Evolutionary conservation across 2,113 vertebrate species (phyloP), one percentile per base, ranked within the genome.

Genomic region (Platysteira castanea): DNA sequence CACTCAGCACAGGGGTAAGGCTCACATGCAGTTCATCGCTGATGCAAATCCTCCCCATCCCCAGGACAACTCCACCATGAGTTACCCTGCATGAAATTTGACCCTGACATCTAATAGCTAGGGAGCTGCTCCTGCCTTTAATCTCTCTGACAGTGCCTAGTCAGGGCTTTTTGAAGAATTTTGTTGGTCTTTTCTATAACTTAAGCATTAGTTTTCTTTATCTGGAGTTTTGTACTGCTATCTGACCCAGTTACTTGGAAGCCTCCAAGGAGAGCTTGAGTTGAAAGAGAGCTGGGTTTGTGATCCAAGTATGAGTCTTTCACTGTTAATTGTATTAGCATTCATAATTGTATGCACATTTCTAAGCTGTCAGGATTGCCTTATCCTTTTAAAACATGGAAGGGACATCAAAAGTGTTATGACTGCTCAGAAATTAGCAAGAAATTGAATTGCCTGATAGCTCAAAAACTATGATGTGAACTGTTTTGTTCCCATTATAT

Each of bases 211-310:
- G 15, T 39, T 73, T 93, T 81, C 49, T 92, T 91, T 85, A 54
- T 87, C 77, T 85, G 91, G 54, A 92, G n/a, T 73, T 92, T 56
- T 60, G 44, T 92, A 46, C 52, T 76, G 26, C 49, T 84, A 46
- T 91, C 84, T 96, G 88, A 82, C 82, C 60, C 59, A 57, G 61
- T 94, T 96, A 77, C 74, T 93, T 79, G 69, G 50, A 86, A 95
- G 77, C 68, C 50, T 80, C 23, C 2, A 6, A 85, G 61, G 68
- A 71, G 59, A 27, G 33, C 13, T 87, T 56, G 83, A 82, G 41
- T 44, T 95, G 70, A 71, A 91, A 95, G 61, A 73, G 64, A 84
- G 52, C 39, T 87, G 37, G 7, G 16, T 92, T 91, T 93, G 30
- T 92, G 52, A 67, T 93, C 50, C 83, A 84, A 80, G 33, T 60